Evolutionary conservation across 1,140 invertebrate species (phyloP), one percentile per base, ranked within the genome.

Genomic region (Heliconius hermathena): DNA sequence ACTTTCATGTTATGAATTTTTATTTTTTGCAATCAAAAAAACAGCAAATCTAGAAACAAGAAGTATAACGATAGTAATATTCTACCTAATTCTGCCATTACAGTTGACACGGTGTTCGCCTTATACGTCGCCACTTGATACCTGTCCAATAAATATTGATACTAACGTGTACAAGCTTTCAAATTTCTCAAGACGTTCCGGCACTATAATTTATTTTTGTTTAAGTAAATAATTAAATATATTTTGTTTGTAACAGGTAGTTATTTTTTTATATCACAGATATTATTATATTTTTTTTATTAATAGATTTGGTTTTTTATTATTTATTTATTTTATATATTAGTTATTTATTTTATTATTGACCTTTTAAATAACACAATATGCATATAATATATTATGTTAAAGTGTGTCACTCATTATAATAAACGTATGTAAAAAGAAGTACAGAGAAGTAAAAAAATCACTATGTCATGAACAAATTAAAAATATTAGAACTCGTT

Each of bases 101-200:
- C 20, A 22, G 74, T 75, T 60, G 74, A 74, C 73, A 54, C 73
- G 49, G 74, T 70, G 57, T 49, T 70, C 70, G 74, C 36, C 74
- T 49, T 76, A 76, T 76, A 75, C 57, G 46, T 46, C 57, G 60
- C 41, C 54, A 49, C 36, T 76, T 41, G 57, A 76, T 76, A 70
- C 36, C 33, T 41, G 38, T 70, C 74, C 74, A 76, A 76, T 76
- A 76, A 76, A 76, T 76, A 76, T 70, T 29, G 38, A 66, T 66
- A 66, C 26, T 66, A 29, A 22, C 26, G 26, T 29, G 26, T 66
- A 29, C 60, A 66, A 66, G 60, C 60, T 66, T 66, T 66, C 26
- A 66, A 66, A 66, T 66, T 29, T 29, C 60, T 66, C 60, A 66
- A 66, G 60, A 29, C 11, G 60, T 66, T 66, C 60, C 60, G 26